phyloP scores from a whole-genome alignment of 23 tunicate genomes.

The Pegea sp. region DNA sequence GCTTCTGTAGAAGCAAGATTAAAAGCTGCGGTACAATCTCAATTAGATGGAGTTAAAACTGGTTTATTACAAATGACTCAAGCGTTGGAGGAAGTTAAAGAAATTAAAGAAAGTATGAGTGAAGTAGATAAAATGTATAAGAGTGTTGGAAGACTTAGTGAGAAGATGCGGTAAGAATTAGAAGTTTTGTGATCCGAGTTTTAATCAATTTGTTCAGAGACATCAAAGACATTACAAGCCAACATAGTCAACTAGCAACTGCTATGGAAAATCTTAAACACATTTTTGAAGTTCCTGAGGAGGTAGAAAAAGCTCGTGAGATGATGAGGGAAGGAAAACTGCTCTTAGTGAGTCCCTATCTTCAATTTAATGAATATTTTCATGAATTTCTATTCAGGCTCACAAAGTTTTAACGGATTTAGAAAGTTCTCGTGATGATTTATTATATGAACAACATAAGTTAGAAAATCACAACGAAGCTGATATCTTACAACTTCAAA shows the following conservation, averaged over 20 bases:
- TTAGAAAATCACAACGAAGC: constrained; percentile 47
- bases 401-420: constrained; percentile 79
- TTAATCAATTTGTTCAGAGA: constrained; percentile 17
- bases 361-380: background rate
- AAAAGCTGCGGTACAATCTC: constrained; percentile 97
- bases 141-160: constrained; percentile 45
- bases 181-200: constrained; percentile 1
- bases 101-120: constrained; percentile 45
- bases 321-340: constrained; percentile 42
- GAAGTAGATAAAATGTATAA: constrained; percentile 70
- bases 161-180: constrained; percentile 62
- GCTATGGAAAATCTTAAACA: constrained; percentile 97
- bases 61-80: constrained; percentile 63
- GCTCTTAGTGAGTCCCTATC: constrained; percentile 13
- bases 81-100: constrained; percentile 72
- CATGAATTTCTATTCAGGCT: constrained; percentile 22
- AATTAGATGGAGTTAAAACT: constrained; percentile 88
- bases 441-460: constrained; percentile 82
- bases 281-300: constrained; percentile 88
- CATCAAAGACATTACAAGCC: constrained; percentile 80
- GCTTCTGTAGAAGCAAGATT: constrained; percentile 95
- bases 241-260: constrained; percentile 82
- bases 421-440: constrained; percentile 86
- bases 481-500: constrained; percentile 66
- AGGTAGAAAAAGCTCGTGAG: constrained; percentile 63